Conservation (phyloP, 2,797 vertebrate genomes). For the Graptemys geographica region DNA sequence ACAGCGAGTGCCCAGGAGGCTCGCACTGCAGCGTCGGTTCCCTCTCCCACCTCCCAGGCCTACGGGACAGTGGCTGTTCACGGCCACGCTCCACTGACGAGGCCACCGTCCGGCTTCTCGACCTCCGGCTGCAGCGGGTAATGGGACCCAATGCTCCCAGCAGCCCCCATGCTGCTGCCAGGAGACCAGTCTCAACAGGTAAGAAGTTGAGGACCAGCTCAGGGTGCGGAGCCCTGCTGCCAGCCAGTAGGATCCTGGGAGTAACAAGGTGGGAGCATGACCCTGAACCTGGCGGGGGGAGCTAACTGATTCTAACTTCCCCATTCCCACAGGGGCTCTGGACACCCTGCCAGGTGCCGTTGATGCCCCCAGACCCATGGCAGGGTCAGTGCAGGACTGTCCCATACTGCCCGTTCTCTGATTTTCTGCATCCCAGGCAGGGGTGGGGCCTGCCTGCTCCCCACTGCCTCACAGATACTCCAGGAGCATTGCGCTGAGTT, state of each 20-base stretch:
- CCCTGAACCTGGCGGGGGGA: background rate
- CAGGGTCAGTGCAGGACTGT: background rate
- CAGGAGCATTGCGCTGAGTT: background rate
- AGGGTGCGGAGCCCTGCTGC: background rate
- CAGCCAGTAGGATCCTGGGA: background rate
- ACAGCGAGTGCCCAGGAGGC: slow-evolving; percentile 81
- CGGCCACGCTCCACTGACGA: slow-evolving; percentile 79
- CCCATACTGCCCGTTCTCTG: background rate
- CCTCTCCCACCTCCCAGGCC: background rate
- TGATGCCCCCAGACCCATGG: background rate
- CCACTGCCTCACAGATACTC: background rate
- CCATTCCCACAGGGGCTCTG: background rate
- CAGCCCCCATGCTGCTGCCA: slow-evolving; percentile 17
- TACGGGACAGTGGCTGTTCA: slow-evolving; percentile 18
- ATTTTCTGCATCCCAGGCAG: background rate
- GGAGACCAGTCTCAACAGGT: slow-evolving; percentile 82
- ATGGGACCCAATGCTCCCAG: background rate
- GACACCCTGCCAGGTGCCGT: background rate
- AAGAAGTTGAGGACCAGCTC: background rate
- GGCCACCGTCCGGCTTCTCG: slow-evolving; percentile 81
- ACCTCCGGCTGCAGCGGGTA: slow-evolving; percentile 70
- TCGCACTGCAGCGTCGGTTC: slow-evolving; percentile 24
- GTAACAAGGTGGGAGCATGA: background rate
- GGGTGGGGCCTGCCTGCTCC: background rate
- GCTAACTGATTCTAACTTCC: background rate